Percentiles rank a stretch among this genome's conserved stretches.
Evolutionary conservation across 2,888 invertebrate genomes (phyloP).

Genomic region (Drosophila rellima): DNA sequence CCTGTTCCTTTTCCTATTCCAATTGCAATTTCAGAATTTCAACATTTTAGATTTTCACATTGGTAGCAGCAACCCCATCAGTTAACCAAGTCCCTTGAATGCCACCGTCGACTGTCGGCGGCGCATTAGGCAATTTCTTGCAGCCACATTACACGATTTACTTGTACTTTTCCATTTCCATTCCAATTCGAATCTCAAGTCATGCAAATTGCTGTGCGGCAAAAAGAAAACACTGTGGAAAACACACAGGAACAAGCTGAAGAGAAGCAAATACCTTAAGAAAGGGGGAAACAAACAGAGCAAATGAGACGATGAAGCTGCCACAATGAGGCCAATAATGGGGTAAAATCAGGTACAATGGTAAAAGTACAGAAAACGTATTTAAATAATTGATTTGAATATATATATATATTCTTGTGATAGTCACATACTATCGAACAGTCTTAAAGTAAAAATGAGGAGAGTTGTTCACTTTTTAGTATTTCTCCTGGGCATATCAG

Average conservation of each 20-base stretch:
- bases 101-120: conserved; percentile 39
- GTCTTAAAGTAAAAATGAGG: too few relatives aligned
- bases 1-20: conserved; percentile 9
- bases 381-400: neutral
- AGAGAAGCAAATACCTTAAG: neutral
- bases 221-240: conserved; percentile 18
- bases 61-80: conserved; percentile 15
- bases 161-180: conserved; percentile 71
- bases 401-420: too few relatives aligned
- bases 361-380: neutral
- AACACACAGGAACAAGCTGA: conserved; percentile 13
- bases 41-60: conserved; percentile 14
- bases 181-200: conserved; percentile 77
- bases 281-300: conserved; percentile 35
- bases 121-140: conserved; percentile 80
- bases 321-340: conserved; percentile 76
- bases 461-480: too few relatives aligned
- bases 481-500: too few relatives aligned
- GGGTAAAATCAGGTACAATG: conserved; percentile 48
- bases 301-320: conserved; percentile 63
- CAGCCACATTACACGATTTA: conserved; percentile 80
- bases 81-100: conserved; percentile 38
- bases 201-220: conserved; percentile 75
- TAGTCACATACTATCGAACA: too few relatives aligned
- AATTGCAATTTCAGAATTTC: conserved; percentile 24